A percentile compares a stretch with the other conserved stretches of the same genome.
Conservation (phyloP, 2,888 invertebrate genomes). For the Athrips mouffetella region DNA sequence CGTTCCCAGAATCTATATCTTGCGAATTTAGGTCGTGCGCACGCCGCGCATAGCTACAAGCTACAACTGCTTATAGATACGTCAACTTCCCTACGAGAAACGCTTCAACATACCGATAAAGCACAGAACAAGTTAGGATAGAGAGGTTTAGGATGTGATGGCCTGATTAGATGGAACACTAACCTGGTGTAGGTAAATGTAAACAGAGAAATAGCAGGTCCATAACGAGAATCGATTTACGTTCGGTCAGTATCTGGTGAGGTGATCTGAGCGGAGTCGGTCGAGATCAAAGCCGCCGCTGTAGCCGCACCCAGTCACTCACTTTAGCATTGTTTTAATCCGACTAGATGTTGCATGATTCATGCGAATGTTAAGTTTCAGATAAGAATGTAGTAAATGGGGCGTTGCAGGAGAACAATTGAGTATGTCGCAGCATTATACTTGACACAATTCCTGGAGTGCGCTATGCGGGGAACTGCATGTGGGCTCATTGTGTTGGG, state of each 20-base stretch:
- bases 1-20: constrained; percentile 33
- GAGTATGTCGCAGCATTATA: constrained; percentile 46
- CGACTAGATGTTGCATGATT: constrained; percentile 59
- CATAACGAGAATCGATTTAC: constrained; percentile 68
- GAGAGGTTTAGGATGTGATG: constrained; percentile 45
- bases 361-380: constrained; percentile 56
- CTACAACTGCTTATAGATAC: constrained; percentile 18
- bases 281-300: constrained; percentile 57
- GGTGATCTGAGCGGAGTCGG: constrained; percentile 50
- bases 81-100: constrained; percentile 5
- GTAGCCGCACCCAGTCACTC: constrained; percentile 69
- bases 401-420: constrained; percentile 65
- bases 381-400: constrained; percentile 71
- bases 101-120: constrained; percentile 34
- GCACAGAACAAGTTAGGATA: constrained; percentile 35
- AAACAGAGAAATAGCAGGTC: constrained; percentile 64
- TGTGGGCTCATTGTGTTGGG: constrained; percentile 40
- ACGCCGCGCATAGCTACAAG: constrained; percentile 1
- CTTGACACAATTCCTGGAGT: constrained; percentile 58
- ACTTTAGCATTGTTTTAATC: constrained; percentile 61
- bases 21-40: constrained; percentile 23
- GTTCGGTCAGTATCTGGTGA: constrained; percentile 58
- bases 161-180: constrained; percentile 62
- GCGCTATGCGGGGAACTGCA: constrained; percentile 38
- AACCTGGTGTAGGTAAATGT: constrained; percentile 56